A percentile compares a stretch with the other conserved stretches of the same genome.
Conservation (phyloP, 92 coral and sea anemone genomes). For the Zoanthus sansibaricus region DNA sequence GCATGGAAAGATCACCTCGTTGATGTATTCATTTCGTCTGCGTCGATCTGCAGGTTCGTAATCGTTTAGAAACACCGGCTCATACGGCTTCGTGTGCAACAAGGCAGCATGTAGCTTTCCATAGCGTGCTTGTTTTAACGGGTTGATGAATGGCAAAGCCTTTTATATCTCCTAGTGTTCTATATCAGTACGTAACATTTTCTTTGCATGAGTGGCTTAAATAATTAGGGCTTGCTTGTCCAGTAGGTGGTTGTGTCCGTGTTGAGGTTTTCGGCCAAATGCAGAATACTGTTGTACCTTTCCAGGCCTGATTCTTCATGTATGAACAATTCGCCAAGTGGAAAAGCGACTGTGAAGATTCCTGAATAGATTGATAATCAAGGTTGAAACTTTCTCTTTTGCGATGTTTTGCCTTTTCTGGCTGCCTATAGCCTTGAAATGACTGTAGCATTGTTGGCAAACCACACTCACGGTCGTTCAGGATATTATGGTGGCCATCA, state of each 20-base stretch:
- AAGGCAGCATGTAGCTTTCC: conserved; percentile 53
- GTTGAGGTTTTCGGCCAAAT: conserved; percentile 51
- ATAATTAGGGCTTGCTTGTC: conserved; percentile 40
- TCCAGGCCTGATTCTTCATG: conserved; percentile 55
- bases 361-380: conserved; percentile 29
- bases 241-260: conserved; percentile 44
- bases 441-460: conserved; percentile 41
- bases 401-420: conserved; percentile 55
- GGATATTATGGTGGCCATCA: conserved; percentile 47
- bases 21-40: conserved; percentile 49
- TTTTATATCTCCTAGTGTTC: conserved; percentile 51
- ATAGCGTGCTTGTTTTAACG: conserved; percentile 44
- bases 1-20: conserved; percentile 46
- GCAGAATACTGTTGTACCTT: conserved; percentile 49
- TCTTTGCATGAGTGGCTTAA: conserved; percentile 48
- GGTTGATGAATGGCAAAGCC: conserved; percentile 40
- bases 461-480: conserved; percentile 48
- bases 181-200: conserved; percentile 36
- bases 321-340: conserved; percentile 47
- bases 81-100: conserved; percentile 40
- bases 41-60: conserved; percentile 48
- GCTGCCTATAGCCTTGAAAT: conserved; percentile 37
- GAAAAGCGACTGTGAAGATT: conserved; percentile 45
- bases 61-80: conserved; percentile 49
- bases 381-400: conserved; percentile 41